Evolutionary conservation across 1,140 invertebrate genomes (phyloP).

Genomic region (Teleopsis dalmanni): DNA sequence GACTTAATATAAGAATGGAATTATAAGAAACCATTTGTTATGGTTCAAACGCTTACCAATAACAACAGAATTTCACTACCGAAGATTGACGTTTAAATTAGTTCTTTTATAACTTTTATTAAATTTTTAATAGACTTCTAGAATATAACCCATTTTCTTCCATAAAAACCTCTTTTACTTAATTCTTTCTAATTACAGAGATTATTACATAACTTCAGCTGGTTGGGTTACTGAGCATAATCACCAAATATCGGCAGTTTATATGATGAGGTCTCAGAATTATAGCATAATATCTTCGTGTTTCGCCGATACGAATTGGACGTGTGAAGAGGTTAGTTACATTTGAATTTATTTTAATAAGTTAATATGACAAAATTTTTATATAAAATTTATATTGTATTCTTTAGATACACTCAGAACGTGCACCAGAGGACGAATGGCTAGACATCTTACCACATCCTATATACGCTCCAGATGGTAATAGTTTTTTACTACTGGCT

Average conservation of each 20-base stretch:
- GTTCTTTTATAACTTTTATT: too few species aligned
- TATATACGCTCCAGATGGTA: slow-evolving; percentile 72
- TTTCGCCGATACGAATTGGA: slow-evolving; percentile 63
- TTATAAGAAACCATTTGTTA: too few species aligned
- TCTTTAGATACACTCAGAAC: slow-evolving; percentile 65
- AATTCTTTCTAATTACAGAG: slow-evolving; percentile 50
- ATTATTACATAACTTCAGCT: slow-evolving; percentile 86
- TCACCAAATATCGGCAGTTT: slow-evolving; percentile 70
- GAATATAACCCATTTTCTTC: too few species aligned
- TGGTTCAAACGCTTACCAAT: too few species aligned
- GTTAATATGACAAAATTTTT: neutral
- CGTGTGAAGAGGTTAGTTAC: slow-evolving; percentile 66
- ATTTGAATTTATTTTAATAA: neutral
- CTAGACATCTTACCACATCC: slow-evolving; percentile 76
- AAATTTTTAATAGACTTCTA: too few species aligned
- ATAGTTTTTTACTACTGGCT: slow-evolving; percentile 74
- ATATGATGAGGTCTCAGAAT: slow-evolving; percentile 89
- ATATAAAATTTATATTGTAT: too few species aligned
- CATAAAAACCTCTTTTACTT: neutral
- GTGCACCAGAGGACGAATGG: slow-evolving; percentile 74
- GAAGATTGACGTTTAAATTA: too few species aligned
- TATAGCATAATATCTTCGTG: slow-evolving; percentile 74
- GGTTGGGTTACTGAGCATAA: slow-evolving; percentile 69
- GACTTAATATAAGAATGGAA: too few species aligned
- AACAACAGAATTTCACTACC: too few species aligned